A percentile compares a stretch with the other conserved stretches of the same genome.
These are phyloP conservation scores for Chrysaora quinquecirrha DNA, from an alignment of 30 jellyfish, hydroid and myxozoan genomes.

Conservation along the genomic window DNA sequence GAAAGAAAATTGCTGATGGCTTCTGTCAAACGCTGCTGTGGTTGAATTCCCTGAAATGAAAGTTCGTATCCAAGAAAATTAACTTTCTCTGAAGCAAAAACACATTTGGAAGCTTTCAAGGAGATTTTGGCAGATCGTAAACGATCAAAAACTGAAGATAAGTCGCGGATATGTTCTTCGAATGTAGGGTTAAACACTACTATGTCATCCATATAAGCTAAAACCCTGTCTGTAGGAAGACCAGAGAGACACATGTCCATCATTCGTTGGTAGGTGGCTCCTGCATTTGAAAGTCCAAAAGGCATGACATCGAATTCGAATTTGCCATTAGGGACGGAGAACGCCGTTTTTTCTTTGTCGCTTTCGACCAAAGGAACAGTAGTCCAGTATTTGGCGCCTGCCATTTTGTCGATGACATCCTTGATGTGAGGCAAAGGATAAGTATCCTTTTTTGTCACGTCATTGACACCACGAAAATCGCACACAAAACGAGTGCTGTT, in stretches of 20 bases:
- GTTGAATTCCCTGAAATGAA: conserved; percentile 34
- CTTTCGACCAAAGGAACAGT: conserved; percentile 49
- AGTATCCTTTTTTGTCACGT: conserved; percentile 60
- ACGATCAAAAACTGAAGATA: conserved; percentile 7
- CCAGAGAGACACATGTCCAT: conserved; percentile 61
- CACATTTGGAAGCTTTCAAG: conserved; percentile 24
- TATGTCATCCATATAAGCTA: background rate
- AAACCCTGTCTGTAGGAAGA: conserved; percentile 15
- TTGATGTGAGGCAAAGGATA: conserved; percentile 31
- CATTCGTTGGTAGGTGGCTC: conserved; percentile 65
- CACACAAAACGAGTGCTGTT: conserved; percentile 31
- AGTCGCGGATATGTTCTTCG: conserved; percentile 22
- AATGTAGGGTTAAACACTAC: conserved; percentile 24
- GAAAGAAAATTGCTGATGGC: conserved; percentile 14
- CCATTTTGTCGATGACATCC: conserved; percentile 64
- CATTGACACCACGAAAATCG: conserved; percentile 49
- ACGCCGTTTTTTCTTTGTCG: conserved; percentile 54
- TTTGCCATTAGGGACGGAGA: conserved; percentile 53
- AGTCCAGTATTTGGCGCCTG: conserved; percentile 49
- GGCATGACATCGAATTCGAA: conserved; percentile 55
- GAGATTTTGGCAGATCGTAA: conserved; percentile 6
- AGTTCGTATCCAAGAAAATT: conserved; percentile 46
- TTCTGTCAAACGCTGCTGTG: conserved; percentile 36
- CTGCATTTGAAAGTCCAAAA: conserved; percentile 39
- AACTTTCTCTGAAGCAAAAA: conserved; percentile 1